Conservation (phyloP, 2,888 invertebrate genomes). For the Camptogramma bilineatum region DNA sequence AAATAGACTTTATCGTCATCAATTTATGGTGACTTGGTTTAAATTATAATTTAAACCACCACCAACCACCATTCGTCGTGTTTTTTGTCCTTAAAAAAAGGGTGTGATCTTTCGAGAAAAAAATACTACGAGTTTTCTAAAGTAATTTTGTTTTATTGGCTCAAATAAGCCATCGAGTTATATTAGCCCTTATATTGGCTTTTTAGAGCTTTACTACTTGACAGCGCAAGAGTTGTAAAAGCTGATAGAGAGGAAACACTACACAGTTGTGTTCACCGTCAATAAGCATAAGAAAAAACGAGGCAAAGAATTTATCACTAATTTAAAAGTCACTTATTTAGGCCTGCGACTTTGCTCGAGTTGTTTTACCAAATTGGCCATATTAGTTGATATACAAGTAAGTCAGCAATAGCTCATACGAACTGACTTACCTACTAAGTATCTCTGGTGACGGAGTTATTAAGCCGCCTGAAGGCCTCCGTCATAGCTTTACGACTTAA, state of each 20-base stretch:
- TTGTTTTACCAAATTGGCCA: too few species aligned
- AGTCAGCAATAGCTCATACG: too few species aligned
- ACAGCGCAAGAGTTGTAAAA: conserved; percentile 43
- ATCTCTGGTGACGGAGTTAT: too few species aligned
- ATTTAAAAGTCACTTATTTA: neutral
- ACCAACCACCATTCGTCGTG: too few species aligned
- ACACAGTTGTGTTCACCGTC: conserved; percentile 8
- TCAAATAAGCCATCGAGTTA: conserved; percentile 41
- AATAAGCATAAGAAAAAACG: neutral
- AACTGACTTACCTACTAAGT: too few species aligned
- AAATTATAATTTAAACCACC: too few species aligned
- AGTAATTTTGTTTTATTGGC: conserved; percentile 28
- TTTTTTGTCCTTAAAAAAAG: neutral
- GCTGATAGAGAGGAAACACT: conserved; percentile 41
- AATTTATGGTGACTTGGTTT: too few species aligned
- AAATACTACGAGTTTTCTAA: neutral
- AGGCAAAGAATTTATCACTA: neutral
- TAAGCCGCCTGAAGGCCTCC: too few species aligned
- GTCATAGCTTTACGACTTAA: too few species aligned
- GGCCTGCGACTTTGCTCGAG: neutral
- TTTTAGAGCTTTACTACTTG: conserved; percentile 49
- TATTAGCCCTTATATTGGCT: conserved; percentile 42
- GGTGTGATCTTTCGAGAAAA: neutral
- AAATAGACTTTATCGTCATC: too few species aligned
- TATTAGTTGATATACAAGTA: too few species aligned